A percentile compares a stretch with the other conserved stretches of the same genome.
These are phyloP conservation scores for Clanis bilineata DNA, from an alignment of 2,888 invertebrate genomes.

Conservation along the genomic window DNA sequence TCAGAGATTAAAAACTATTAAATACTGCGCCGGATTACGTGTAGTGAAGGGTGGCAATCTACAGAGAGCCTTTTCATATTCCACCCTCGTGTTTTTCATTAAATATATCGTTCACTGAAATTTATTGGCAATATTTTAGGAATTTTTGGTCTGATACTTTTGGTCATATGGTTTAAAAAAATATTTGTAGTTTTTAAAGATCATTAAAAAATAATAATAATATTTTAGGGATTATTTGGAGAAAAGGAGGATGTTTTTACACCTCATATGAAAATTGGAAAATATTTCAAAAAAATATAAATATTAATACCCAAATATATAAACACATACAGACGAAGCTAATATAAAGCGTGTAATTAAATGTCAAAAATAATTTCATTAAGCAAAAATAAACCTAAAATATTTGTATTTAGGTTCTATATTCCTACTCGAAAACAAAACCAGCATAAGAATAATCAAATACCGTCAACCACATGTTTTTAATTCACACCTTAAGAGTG, in stretches of 20 bases:
- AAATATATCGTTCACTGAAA: constrained; percentile 14
- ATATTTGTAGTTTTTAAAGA: background rate
- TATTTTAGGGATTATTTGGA: too few relatives aligned
- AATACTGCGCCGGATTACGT: constrained; percentile 50
- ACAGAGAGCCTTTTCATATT: constrained; percentile 39
- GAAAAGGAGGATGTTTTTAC: too few relatives aligned
- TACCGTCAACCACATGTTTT: constrained; percentile 8
- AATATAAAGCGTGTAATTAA: too few relatives aligned
- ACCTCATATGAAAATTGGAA: too few relatives aligned
- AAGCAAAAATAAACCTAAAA: too few relatives aligned
- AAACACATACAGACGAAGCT: too few relatives aligned
- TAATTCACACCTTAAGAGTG: background rate
- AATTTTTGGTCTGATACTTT: background rate
- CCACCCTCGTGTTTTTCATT: constrained; percentile 16
- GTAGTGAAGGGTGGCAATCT: constrained; percentile 42
- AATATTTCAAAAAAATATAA: too few relatives aligned
- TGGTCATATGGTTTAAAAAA: background rate
- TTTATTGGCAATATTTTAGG: constrained; percentile 10
- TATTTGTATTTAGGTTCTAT: too few relatives aligned
- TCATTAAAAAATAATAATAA: too few relatives aligned
- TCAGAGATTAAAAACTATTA: constrained; percentile 61
- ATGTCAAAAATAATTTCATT: too few relatives aligned
- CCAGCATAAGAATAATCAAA: background rate
- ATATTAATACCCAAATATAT: too few relatives aligned
- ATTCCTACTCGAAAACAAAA: too few relatives aligned